Evolutionary conservation across 2,797 vertebrate genomes (phyloP).

Genomic region (Melanotaenia parkinsoni): DNA sequence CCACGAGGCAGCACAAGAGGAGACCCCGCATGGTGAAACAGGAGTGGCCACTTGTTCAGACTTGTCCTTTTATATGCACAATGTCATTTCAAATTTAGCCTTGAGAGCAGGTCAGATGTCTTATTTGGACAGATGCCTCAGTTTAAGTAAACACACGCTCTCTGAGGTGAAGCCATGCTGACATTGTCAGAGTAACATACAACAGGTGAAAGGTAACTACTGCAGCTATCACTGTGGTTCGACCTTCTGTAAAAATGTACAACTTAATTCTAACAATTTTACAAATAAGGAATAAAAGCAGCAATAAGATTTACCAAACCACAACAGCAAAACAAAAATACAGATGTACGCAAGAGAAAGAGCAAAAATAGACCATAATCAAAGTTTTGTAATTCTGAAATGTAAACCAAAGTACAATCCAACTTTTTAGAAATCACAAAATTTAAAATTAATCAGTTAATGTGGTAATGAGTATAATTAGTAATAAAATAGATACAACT

Average conservation of each 20-base stretch:
- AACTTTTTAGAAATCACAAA: too few species aligned
- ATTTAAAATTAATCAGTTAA: too few species aligned
- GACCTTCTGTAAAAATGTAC: not conserved
- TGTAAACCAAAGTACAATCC: too few species aligned
- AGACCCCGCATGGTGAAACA: conserved; percentile 72
- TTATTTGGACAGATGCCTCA: not conserved
- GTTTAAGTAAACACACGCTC: conserved; percentile 47
- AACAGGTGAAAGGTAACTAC: conserved; percentile 26
- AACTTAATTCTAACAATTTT: not conserved
- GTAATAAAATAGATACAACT: too few species aligned
- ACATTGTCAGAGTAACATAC: conserved; percentile 76
- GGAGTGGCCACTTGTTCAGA: conserved; percentile 34
- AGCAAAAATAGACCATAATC: too few species aligned
- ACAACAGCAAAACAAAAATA: too few species aligned
- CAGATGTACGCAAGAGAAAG: too few species aligned
- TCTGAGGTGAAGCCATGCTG: conserved; percentile 24
- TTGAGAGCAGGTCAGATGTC: conserved; percentile 15
- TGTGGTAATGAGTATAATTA: too few species aligned
- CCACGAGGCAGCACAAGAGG: conserved; percentile 77
- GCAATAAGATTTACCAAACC: not conserved
- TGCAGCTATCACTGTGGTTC: not conserved
- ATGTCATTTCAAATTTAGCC: conserved; percentile 24
- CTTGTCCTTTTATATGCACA: conserved; percentile 62
- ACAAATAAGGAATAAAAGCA: not conserved
- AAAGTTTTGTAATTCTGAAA: too few species aligned